A percentile compares a stretch with the other conserved stretches of the same genome.
Conservation (phyloP, 2,797 vertebrate genomes). For the Eleutherodactylus coqui region DNA sequence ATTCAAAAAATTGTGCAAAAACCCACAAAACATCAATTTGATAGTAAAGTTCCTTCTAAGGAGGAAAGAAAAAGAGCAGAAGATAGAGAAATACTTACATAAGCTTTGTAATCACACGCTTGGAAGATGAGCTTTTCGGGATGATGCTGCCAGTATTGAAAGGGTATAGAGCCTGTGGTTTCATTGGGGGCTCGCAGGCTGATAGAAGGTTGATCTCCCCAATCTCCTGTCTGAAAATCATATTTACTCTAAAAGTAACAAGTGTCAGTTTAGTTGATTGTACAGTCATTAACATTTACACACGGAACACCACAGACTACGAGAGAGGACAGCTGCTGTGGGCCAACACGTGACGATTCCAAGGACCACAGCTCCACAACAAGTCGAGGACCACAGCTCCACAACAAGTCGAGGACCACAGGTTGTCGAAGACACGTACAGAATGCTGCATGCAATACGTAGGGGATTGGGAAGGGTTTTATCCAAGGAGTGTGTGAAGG, state of each 20-base stretch:
- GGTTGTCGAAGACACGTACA: background rate
- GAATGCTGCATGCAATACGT: conserved; percentile 12
- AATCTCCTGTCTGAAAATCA: conserved; percentile 94
- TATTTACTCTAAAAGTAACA: conserved; percentile 72
- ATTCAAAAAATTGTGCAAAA: background rate
- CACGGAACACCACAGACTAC: conserved; percentile 38
- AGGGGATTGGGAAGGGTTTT: background rate
- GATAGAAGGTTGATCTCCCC: conserved; percentile 93
- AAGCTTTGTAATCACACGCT: conserved; percentile 98
- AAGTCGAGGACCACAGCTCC: background rate
- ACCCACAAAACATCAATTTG: background rate
- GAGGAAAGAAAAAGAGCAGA: background rate
- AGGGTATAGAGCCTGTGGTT: conserved; percentile 96
- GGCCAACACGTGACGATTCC: background rate
- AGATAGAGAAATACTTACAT: conserved; percentile 83
- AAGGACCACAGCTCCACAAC: background rate
- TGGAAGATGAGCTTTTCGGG: conserved; percentile 99
- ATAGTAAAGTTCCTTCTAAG: background rate
- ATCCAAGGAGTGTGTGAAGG: background rate
- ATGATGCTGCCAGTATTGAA: conserved; percentile 99
- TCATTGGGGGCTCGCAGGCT: conserved; percentile 96
- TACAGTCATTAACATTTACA: background rate
- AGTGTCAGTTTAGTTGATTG: conserved; percentile 58
- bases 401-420: conserved; percentile 1
- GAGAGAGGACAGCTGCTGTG: background rate